phyloP scores from a whole-genome alignment of 2,113 vertebrate genomes.

The Caloenas nicobarica region DNA sequence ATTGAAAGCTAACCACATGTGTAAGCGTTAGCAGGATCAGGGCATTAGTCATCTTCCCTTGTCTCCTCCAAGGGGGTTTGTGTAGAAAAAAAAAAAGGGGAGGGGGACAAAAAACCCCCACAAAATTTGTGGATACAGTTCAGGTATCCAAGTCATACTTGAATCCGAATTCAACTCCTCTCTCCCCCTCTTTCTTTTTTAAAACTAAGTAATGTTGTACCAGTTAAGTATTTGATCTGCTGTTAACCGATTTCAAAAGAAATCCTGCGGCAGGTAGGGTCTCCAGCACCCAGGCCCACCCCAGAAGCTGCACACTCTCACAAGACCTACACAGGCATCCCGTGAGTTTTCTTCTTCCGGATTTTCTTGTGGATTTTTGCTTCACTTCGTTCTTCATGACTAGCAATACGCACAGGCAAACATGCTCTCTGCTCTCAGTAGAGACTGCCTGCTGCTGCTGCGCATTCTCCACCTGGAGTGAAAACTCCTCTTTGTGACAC shows the following conservation, averaged over 20 bases:
- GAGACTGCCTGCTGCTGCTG: not conserved
- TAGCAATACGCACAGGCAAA: not conserved
- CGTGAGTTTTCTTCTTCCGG: accelerated
- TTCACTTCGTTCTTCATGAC: not conserved
- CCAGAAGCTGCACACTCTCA: not conserved
- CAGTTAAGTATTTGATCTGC: not conserved
- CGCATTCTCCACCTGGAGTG: not conserved
- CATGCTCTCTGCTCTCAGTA: not conserved
- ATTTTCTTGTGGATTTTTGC: not conserved
- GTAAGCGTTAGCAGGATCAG: not conserved
- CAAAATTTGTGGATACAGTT: not conserved
- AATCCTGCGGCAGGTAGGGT: not conserved
- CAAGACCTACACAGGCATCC: not conserved
- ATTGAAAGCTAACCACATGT: not conserved
- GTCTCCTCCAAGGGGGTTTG: not conserved
- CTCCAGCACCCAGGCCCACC: not conserved
- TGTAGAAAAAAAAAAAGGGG: not conserved
- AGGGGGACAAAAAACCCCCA: not conserved
- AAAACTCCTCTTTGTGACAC: not conserved
- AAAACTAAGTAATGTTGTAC: not conserved
- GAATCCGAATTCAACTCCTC: not conserved
- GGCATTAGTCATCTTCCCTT: not conserved
- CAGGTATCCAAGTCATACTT: not conserved
- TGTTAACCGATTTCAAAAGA: not conserved
- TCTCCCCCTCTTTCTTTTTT: not conserved